Evolutionary conservation across 2,113 vertebrate species (phyloP), one percentile per base, ranked within the genome.

Genomic region (Pterophyllum scalare): DNA sequence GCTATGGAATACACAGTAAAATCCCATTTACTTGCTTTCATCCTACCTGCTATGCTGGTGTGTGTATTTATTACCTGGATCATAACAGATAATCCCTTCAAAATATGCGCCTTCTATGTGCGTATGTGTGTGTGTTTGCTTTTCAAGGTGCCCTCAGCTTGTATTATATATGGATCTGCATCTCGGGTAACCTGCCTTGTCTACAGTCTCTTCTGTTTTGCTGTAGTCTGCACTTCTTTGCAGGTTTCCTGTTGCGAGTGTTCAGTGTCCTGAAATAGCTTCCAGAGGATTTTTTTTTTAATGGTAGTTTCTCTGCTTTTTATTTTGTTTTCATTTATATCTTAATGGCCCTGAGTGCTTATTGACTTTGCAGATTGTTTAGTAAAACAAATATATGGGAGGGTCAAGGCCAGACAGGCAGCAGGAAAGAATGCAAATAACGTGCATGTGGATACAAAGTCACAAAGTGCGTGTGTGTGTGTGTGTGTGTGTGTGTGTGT

Each of bases 101-200:
- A 70, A 80, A 79, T 74, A 76, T 62, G 60, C 75, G 31, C 57
- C 76, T 49, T 43, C 54, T 80, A 38, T 54, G 26, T 74, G 35
- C 33, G 14, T 38, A 26, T 75, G 79, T 54, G 67, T 67, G 75
- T 2, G 70, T 49, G 28, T 79, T 33, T 59, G 59, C 77, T 49
- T 85, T 78, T 85, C 89, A 94, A 93, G 91, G 93, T 93, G 93
- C 91, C 93, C 93, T 91, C 86, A 79, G 80, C 77, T 83, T 5
- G 38, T 72, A 83, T 92, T 86, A 86, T 85, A 84, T 84, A 10
- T 17, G 38, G 81, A 92, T 90, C 84, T 85, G 79, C 54, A 62
- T 87, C 84, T 93, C 86, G 2, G 88, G 82, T 91, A 85, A 84
- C 88, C 64, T 88, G 81, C 75, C 58, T 22, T 4, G 54, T 87